A percentile compares a stretch with the other conserved stretches of the same genome.
phyloP scores from a whole-genome alignment of 2,797 vertebrate species.

The Coregonus ussuriensis region DNA sequence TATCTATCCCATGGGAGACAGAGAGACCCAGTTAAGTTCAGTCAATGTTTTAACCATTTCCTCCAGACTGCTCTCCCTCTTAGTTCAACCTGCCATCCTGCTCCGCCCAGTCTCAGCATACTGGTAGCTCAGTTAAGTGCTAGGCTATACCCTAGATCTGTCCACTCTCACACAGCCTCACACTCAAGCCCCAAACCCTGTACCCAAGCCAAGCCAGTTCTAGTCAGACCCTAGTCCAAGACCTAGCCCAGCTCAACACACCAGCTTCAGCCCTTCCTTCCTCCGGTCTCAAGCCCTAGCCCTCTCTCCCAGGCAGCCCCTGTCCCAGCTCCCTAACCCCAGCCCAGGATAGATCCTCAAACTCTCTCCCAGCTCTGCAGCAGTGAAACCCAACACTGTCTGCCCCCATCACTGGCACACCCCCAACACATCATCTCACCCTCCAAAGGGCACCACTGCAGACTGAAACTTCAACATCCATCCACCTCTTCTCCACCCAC shows the following conservation, averaged over 20 bases:
- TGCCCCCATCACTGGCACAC: constrained; percentile 19
- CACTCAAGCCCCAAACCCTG: no score
- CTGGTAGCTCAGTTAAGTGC: no score
- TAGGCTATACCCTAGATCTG: no score
- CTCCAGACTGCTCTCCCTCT: background rate
- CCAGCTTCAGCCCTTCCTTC: background rate
- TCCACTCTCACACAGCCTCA: no score
- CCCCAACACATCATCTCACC: constrained; percentile 19
- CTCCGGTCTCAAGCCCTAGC: no score
- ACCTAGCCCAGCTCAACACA: background rate
- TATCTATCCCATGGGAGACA: no score
- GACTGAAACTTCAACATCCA: constrained; percentile 5
- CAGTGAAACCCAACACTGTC: constrained; percentile 44
- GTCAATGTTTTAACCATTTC: background rate
- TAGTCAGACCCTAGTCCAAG: background rate
- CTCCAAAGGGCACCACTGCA: constrained; percentile 22
- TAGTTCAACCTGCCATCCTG: background rate
- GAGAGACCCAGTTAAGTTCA: background rate
- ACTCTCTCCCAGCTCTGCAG: constrained; percentile 15
- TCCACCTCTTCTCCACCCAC: constrained; percentile 15
- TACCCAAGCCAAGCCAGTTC: no score
- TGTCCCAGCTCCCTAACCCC: background rate
- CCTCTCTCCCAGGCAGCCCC: background rate
- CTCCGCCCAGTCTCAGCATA: background rate
- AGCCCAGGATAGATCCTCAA: constrained; percentile 14